Base-by-base conservation (phyloP, 2,797 vertebrate genomes). In the Sebastes taczanowskii region DNA sequence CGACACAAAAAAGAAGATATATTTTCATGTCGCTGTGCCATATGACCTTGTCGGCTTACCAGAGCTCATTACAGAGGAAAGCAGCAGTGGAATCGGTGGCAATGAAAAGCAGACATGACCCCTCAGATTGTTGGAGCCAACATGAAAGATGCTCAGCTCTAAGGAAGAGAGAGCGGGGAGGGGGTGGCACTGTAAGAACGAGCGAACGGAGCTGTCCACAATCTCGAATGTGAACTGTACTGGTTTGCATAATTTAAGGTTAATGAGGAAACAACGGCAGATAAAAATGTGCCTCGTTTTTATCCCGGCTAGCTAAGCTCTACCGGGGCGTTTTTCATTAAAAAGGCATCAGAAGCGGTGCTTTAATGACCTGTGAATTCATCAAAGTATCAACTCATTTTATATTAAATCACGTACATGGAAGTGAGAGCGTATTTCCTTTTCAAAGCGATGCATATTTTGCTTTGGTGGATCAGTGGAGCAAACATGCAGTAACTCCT, bases 191-290 rank as follows among this genome's bases (percentile, higher is more conserved):
- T 29, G 67, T 58, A 62, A 56, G 38, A 74, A 38, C 4, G 29
- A 77, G 67, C 16, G 35, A 83, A 84, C 32, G 11, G 79, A 63
- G 80, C 83, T 78, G 82, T 90, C 86, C 80, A 80, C 88, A 84
- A 88, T 82, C 78, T 82, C 27, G 18, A 89, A 88, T 84, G 82
- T 93, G 88, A 93, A 91, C 87, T 85, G 59, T 65, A 86, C 88
- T 91, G 90, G 88, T 94, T 94, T 94, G 93, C 89, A 95, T 95
- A 93, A 94, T 95, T 94, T 95, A 94, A 94, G 93, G 93, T 95
- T 95, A 95, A 95, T 91, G 94, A 94, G 92, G 92, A 92, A 95
- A 95, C 92, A 93, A 90, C 83, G 67, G 82, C 75, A 86, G 75
- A 87, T 92, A 84, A 92, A 46, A 93, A 91, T 87, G 81, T 86